Evolutionary conservation across 2,888 invertebrate genomes (phyloP).

Genomic region (Aricia artaxerxes): DNA sequence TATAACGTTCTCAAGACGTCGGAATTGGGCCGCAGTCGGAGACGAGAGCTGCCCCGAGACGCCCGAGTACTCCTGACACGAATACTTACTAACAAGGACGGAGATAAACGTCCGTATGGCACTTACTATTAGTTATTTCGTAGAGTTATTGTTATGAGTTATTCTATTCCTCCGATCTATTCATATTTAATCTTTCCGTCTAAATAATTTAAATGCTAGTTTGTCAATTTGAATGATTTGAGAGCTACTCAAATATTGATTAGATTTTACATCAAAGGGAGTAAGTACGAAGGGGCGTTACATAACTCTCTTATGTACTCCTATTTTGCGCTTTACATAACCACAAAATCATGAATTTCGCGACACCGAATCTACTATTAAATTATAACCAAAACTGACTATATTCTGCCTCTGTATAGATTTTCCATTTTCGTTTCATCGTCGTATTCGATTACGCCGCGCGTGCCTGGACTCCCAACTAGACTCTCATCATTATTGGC

Average conservation of each 20-base stretch:
- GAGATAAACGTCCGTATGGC: neutral
- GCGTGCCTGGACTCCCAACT: neutral
- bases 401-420: neutral
- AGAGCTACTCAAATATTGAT: neutral
- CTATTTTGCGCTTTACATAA: neutral
- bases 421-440: neutral
- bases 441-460: neutral
- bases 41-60: neutral
- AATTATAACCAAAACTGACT: neutral
- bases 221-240: neutral
- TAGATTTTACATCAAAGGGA: neutral
- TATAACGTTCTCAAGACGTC: slow-evolving; percentile 43
- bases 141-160: too few relatives aligned
- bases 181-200: too few relatives aligned
- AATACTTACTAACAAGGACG: neutral
- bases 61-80: neutral
- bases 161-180: too few relatives aligned
- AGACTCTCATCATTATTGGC: neutral
- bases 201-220: too few relatives aligned
- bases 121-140: neutral
- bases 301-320: neutral
- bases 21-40: slow-evolving; percentile 8
- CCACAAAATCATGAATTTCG: neutral
- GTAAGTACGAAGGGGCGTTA: neutral
- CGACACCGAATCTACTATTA: neutral